phyloP scores from a whole-genome alignment of 2,888 invertebrate species.

The Andrena praecox region DNA sequence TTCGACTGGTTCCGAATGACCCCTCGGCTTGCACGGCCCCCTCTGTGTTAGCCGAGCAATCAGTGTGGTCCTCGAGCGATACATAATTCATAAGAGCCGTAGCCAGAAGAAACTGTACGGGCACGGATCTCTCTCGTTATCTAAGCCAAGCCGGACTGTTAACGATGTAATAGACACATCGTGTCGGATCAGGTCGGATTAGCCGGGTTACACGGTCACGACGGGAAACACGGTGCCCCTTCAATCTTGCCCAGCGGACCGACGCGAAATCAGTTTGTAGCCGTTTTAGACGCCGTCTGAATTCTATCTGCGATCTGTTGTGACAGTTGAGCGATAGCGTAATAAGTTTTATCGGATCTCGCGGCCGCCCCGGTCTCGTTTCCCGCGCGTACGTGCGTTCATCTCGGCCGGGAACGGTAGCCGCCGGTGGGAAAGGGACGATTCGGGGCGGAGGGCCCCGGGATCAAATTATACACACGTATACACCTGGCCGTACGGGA shows the following conservation, averaged over 20 bases:
- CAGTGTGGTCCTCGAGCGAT: conserved; percentile 25
- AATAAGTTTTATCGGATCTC: conserved; percentile 71
- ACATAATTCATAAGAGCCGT: conserved; percentile 50
- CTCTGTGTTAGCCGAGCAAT: conserved; percentile 5
- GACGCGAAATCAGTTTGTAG: conserved; percentile 62
- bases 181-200: conserved; percentile 65
- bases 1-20: not conserved
- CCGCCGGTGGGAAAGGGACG: conserved; percentile 25
- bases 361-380: conserved; percentile 16
- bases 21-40: not conserved
- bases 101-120: conserved; percentile 25
- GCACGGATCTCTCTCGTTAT: conserved; percentile 37
- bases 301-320: conserved; percentile 78
- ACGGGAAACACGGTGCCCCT: conserved; percentile 38
- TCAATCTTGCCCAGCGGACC: conserved; percentile 50
- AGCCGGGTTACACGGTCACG: conserved; percentile 57
- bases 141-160: conserved; percentile 26
- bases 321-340: conserved; percentile 78
- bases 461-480: conserved; percentile 67
- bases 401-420: conserved; percentile 57
- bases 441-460: conserved; percentile 32
- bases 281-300: conserved; percentile 63
- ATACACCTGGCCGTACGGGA: conserved; percentile 74
- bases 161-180: conserved; percentile 64
- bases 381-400: conserved; percentile 50